phyloP scores from a whole-genome alignment of 2,113 vertebrate genomes.

The Cairina moschata region DNA sequence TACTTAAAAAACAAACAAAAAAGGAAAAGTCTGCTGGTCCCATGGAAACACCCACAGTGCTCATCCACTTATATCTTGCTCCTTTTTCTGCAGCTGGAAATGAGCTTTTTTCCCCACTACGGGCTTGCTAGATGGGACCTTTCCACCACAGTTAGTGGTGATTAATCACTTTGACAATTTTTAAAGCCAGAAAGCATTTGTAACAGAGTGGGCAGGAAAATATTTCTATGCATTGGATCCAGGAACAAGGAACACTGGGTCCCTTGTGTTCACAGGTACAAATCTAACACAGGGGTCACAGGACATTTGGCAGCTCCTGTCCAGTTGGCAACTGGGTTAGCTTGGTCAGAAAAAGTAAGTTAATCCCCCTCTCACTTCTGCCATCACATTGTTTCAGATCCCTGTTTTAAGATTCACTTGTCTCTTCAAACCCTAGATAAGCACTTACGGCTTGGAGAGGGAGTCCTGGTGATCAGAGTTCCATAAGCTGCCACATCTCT shows the following conservation, averaged over 20 bases:
- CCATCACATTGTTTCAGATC: neutral
- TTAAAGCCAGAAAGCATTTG: neutral
- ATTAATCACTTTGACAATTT: neutral
- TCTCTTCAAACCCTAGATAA: neutral
- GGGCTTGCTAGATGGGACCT: neutral
- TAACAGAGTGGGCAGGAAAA: neutral
- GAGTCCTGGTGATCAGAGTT: neutral
- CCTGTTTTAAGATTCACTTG: neutral
- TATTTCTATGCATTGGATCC: too few species aligned
- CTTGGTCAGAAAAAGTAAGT: neutral
- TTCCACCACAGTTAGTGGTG: accelerated
- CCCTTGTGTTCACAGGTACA: neutral
- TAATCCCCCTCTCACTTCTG: neutral
- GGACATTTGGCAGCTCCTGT: neutral
- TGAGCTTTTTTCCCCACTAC: neutral
- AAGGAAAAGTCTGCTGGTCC: neutral
- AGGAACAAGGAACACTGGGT: neutral
- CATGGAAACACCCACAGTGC: neutral
- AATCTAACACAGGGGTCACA: neutral
- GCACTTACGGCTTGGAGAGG: neutral
- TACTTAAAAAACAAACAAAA: neutral
- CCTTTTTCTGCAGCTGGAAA: neutral
- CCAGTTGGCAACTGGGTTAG: neutral
- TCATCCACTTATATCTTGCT: neutral
- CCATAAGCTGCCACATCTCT: neutral